Percentiles rank a stretch among this genome's conserved stretches.
Evolutionary conservation across 2,888 invertebrate species (phyloP).

Genomic region (Eupithecia insigniata): DNA sequence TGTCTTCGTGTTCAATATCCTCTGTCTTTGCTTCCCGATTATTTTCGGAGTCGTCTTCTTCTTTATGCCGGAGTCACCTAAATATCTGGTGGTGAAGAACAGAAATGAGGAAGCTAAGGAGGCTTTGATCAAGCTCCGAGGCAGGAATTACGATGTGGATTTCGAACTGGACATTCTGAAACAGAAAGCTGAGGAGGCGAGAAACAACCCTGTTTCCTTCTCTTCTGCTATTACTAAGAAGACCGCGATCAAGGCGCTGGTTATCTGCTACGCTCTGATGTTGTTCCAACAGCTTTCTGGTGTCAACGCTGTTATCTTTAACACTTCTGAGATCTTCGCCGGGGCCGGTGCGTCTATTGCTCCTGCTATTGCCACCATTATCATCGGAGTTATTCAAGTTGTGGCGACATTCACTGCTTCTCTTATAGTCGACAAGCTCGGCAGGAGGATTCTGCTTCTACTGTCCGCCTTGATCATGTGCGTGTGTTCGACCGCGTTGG

Average conservation of each 20-base stretch:
- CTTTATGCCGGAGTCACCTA: conserved; percentile 95
- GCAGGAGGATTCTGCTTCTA: conserved; percentile 90
- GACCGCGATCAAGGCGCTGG: conserved; percentile 86
- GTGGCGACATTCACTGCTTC: conserved; percentile 89
- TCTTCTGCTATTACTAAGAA: conserved; percentile 83
- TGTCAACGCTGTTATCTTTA: conserved; percentile 93
- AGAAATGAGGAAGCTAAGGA: conserved; percentile 86
- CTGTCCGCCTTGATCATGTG: conserved; percentile 89
- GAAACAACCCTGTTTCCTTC: conserved; percentile 83
- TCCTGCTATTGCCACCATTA: conserved; percentile 87
- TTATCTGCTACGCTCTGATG: conserved; percentile 92
- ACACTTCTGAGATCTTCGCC: conserved; percentile 89
- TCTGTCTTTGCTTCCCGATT: conserved; percentile 87
- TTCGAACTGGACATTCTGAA: conserved; percentile 86
- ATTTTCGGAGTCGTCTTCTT: conserved; percentile 88
- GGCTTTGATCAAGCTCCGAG: conserved; percentile 90
- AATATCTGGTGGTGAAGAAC: conserved; percentile 87
- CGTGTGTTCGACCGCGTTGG: conserved; percentile 87
- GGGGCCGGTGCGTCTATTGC: conserved; percentile 85
- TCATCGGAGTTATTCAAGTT: conserved; percentile 93
- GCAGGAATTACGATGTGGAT: conserved; percentile 87
- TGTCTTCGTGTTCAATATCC: conserved; percentile 85
- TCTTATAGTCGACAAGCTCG: conserved; percentile 91
- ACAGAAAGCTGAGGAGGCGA: conserved; percentile 79
- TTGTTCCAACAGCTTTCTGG: conserved; percentile 95